Evolutionary conservation across 2,888 invertebrate genomes (phyloP), one percentile per base, ranked within the genome.

Genomic region (Stegophylla sp.): DNA sequence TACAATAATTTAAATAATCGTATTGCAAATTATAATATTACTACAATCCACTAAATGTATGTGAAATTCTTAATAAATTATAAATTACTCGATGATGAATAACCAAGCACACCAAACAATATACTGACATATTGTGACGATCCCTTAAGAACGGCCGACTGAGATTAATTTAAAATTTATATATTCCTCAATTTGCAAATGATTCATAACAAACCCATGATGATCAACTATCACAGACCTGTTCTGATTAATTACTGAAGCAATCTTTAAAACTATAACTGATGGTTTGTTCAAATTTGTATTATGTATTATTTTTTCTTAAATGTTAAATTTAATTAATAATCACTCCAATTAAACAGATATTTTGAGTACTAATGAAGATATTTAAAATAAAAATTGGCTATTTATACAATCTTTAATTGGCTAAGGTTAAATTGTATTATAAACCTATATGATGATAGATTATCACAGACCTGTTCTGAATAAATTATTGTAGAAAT

Each of bases 391-490:
- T 48, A 48, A 10, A 0, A 2, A 48, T 15, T 51, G 48, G 13
- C 1, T 48, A 48, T 48, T 48, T 48, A 17, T 15, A 51, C 15
- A 1, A n/a, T 4, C 20, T 0, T 48, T 53, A 53, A 26, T 28
- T 59, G 0, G 12, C 13, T 45, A 2, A n/a, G n/a, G n/a, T n/a
- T n/a, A 61, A 5, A 43, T 28, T 9, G 26, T 28, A 63, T 66
- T 51, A 20, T 23, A 43, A 59, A 64, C 56, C 59, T 26, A 67
- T 26, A 67, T 82, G 82, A 82, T 82, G 74, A 82, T 53, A n/a
- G 34, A 28, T 73, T 45, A 67, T 82, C 82, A 74, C 82, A 82
- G 59, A 74, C 72, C 53, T 73, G 81, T 81, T 81, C 73, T 81
- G 72, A 81, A 3, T 20, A 23, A 48, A n/a, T 23, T 79, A 5